Conservation (phyloP, 2,113 vertebrate genomes). For the Phyllostomus hastatus region DNA sequence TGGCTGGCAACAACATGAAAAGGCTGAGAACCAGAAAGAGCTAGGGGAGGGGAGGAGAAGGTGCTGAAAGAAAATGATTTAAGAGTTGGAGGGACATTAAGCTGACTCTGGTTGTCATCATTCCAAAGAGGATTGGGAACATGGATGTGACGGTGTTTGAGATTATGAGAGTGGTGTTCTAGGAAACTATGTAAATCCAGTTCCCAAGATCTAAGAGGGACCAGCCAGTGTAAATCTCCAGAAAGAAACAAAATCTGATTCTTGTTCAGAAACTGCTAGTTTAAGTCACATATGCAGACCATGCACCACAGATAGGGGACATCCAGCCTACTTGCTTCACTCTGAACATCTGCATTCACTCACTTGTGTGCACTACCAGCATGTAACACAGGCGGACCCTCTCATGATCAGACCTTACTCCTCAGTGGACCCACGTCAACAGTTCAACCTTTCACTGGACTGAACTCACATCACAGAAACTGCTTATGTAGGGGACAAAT, state of each 20-base stretch:
- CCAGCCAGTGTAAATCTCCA: not conserved
- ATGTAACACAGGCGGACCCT: not conserved
- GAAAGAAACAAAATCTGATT: not conserved
- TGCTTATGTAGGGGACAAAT: not conserved
- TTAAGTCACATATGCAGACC: not conserved
- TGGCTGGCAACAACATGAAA: not conserved
- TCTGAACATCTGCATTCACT: not conserved
- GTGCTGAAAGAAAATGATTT: slow-evolving; percentile 3
- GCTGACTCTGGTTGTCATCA: not conserved
- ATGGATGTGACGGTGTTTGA: not conserved
- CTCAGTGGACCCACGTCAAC: not conserved
- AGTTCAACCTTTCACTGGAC: not conserved
- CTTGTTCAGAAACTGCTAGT: not conserved
- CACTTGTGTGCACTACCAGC: not conserved
- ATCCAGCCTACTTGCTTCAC: not conserved
- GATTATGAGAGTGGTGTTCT: slow-evolving; percentile 14
- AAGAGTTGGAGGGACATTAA: not conserved
- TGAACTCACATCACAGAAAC: not conserved
- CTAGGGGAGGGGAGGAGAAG: not conserved
- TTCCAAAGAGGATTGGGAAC: not conserved
- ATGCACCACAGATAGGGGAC: not conserved
- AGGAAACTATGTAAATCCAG: not conserved
- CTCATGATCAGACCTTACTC: not conserved
- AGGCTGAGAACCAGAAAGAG: not conserved
- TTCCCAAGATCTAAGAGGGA: not conserved